Conservation (phyloP, 1,140 invertebrate genomes). For the Neuroterus valhalla region DNA sequence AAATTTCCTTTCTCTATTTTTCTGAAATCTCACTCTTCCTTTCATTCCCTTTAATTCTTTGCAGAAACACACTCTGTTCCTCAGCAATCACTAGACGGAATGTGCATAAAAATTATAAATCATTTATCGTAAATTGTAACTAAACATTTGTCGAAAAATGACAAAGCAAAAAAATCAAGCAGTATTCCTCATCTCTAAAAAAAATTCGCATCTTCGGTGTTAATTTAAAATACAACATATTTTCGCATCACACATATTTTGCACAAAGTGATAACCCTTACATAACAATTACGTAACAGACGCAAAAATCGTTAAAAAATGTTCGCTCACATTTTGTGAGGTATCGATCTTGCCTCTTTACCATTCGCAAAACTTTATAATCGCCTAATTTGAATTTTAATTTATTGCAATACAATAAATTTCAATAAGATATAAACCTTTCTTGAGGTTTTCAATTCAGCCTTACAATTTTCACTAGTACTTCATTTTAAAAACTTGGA, state of each 20-base stretch:
- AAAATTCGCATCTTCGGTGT: conserved; percentile 20
- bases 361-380: too few relatives aligned
- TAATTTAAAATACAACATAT: conserved; percentile 13
- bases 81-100: conserved; percentile 30
- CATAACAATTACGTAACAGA: conserved; percentile 13
- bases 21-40: conserved; percentile 9
- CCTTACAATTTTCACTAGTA: too few relatives aligned
- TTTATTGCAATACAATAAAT: too few relatives aligned
- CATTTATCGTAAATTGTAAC: conserved; percentile 13
- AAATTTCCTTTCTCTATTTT: not conserved
- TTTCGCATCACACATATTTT: not conserved
- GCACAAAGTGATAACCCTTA: conserved; percentile 14
- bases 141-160: conserved; percentile 1
- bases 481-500: too few relatives aligned
- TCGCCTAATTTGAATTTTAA: too few relatives aligned
- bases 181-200: conserved; percentile 37
- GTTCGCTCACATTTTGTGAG: not conserved
- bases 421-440: too few relatives aligned
- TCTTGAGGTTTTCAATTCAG: too few relatives aligned
- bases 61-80: conserved; percentile 4
- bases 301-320: not conserved
- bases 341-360: too few relatives aligned
- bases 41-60: conserved; percentile 18
- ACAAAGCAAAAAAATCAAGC: conserved; percentile 20
- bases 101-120: conserved; percentile 37